These are phyloP conservation scores for Trichacis sp. DNA, from an alignment of 2,888 invertebrate species.

Conservation along the genomic window DNA sequence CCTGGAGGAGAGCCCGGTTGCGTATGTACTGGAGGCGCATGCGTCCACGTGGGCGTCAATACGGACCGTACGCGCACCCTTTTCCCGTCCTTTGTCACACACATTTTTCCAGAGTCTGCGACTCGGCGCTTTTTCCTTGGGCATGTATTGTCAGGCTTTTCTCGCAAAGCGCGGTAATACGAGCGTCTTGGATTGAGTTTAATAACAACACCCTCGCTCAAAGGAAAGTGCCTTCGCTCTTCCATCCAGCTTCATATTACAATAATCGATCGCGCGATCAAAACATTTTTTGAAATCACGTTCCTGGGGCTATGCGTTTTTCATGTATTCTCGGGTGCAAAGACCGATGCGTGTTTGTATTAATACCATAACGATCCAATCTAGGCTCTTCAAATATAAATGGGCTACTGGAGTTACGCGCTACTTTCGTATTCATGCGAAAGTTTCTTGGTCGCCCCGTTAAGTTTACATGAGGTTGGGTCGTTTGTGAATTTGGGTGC, in stretches of 20 bases:
- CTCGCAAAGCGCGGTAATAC: not conserved
- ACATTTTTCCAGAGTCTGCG: constrained; percentile 35
- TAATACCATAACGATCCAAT: constrained; percentile 63
- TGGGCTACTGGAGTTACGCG: constrained; percentile 54
- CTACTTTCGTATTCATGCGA: constrained; percentile 65
- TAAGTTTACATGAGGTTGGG: constrained; percentile 60
- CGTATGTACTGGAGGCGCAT: constrained; percentile 55
- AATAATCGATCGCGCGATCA: constrained; percentile 10
- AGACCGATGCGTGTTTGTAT: constrained; percentile 45
- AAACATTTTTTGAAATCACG: too few relatives aligned
- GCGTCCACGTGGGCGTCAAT: constrained; percentile 64
- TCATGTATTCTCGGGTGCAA: constrained; percentile 36
- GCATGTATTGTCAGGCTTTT: constrained; percentile 26
- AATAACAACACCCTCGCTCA: not conserved
- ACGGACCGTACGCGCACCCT: constrained; percentile 59
- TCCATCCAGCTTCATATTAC: not conserved
- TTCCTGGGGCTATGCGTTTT: constrained; percentile 23
- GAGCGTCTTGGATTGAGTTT: not conserved
- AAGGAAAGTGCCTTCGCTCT: not conserved
- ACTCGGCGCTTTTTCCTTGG: constrained; percentile 24
- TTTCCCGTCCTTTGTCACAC: constrained; percentile 50
- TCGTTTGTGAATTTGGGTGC: constrained; percentile 51
- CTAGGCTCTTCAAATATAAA: constrained; percentile 65
- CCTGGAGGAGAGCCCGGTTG: constrained; percentile 29
- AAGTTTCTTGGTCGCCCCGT: constrained; percentile 64